A percentile compares a stretch with the other conserved stretches of the same genome.
Conservation (phyloP, 2,888 invertebrate species). For the Myopa testacea region DNA sequence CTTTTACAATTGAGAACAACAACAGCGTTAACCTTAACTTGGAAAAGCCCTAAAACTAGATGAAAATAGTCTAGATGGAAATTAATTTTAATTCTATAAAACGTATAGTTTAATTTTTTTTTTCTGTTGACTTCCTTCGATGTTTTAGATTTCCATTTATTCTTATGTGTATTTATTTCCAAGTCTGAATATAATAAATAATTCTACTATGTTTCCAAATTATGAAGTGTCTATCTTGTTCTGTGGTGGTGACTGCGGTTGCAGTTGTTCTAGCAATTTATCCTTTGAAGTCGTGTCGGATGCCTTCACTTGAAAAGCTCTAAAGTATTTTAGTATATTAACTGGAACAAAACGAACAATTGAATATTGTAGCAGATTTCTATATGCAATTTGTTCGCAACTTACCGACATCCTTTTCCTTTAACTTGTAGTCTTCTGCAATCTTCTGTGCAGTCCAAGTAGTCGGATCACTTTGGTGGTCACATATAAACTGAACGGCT, state of each 20-base stretch:
- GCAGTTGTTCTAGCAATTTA: neutral
- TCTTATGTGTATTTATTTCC: neutral
- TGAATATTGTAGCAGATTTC: neutral
- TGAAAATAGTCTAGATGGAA: too few species aligned
- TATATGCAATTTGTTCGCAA: neutral
- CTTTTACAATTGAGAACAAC: too few species aligned
- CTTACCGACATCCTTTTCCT: constrained; percentile 73
- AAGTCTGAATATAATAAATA: neutral
- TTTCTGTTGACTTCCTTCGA: too few species aligned
- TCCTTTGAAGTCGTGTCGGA: constrained; percentile 68
- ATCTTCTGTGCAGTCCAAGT: constrained; percentile 73
- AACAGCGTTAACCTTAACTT: too few species aligned
- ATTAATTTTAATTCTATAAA: too few species aligned
- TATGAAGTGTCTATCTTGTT: neutral
- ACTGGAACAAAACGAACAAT: constrained; percentile 57
- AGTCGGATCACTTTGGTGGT: constrained; percentile 74
- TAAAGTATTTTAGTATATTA: constrained; percentile 75
- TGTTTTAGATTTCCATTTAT: too few species aligned
- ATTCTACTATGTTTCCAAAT: neutral
- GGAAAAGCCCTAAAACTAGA: too few species aligned
- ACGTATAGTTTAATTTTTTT: neutral
- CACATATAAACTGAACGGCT: constrained; percentile 75
- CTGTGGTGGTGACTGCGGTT: too few species aligned
- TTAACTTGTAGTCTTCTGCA: constrained; percentile 77
- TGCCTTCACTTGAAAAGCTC: constrained; percentile 75